Base-by-base conservation (phyloP, 2,888 invertebrate species). In the Papilio elwesi region DNA sequence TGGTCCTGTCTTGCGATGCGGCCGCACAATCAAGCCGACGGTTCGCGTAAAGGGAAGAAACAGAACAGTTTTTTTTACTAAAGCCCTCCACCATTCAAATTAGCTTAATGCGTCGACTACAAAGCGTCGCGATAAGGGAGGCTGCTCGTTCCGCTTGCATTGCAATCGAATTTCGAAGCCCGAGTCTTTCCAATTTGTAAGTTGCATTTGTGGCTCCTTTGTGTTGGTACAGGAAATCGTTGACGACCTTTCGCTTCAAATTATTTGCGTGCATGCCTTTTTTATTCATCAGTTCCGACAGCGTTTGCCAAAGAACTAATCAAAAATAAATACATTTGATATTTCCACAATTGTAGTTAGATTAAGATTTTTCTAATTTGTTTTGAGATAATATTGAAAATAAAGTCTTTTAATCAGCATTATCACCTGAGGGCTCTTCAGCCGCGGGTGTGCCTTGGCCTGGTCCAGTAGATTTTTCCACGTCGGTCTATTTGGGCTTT, bases 41-140 rank as follows among this genome's bases (percentile, higher is more conserved):
- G 84, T 83, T 78, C 82, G 83, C 83, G 82, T 85, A 91, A 92
- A 92, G 89, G 88, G 89, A 90, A 89, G 88, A 89, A 91, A 90
- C 88, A 87, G 84, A 91, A 90, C 91, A 92, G 92, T 90, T 88
- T 90, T 92, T 91, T 92, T 90, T 51, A 62, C 59, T 38, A 88
- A 91, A 81, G 84, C 88, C 86, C 87, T 89, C 87, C 87, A 84
- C 90, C 90, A 92, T 93, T 93, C 92, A 92, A 93, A 93, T 93
- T 92, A 93, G 92, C 91, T 91, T 90, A 93, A 92, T 92, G 92
- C 90, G 85, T 88, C 82, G 86, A 87, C 83, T 85, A 91, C 92
- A 92, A 93, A 93, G 91, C 89, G 84, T 82, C 83, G 85, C 90
- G 91, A 92, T 92, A 92, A 91, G 87, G 82, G 83, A 85, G 85